A percentile compares a stretch with the other conserved stretches of the same genome.
phyloP scores from a whole-genome alignment of 1,140 invertebrate species.

The Ditylenchus dipsaci region DNA sequence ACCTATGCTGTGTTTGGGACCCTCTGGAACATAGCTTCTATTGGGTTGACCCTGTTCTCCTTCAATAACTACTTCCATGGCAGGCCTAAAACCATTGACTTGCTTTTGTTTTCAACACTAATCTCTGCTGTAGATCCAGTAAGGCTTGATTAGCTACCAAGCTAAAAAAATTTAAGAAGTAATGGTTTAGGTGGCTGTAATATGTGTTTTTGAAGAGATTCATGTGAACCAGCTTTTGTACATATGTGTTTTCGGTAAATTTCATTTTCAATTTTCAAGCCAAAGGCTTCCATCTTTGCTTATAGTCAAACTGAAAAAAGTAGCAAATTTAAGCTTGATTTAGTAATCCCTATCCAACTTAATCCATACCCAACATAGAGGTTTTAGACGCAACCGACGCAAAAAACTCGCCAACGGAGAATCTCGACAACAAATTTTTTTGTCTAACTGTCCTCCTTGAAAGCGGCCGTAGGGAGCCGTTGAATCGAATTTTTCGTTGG shows the following conservation, averaged over 20 bases:
- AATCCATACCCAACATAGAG: no score
- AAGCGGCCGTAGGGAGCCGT: no score
- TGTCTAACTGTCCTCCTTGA: no score
- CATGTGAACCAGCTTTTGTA: conserved; percentile 76
- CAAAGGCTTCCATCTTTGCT: neutral
- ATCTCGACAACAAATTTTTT: no score
- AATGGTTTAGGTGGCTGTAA: conserved; percentile 14
- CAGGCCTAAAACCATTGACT: conserved; percentile 25
- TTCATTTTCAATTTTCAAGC: no score
- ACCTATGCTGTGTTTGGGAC: conserved; percentile 81
- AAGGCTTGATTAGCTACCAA: no score
- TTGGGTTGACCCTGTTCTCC: conserved; percentile 21
- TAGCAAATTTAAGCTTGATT: no score
- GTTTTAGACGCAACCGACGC: no score
- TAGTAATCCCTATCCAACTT: no score
- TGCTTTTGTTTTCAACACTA: conserved; percentile 86
- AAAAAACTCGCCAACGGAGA: no score
- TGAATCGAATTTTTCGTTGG: no score
- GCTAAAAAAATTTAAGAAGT: conserved; percentile 2
- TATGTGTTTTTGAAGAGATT: conserved; percentile 35
- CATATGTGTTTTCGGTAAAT: conserved; percentile 84
- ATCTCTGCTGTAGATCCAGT: conserved; percentile 97
- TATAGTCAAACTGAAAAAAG: neutral
- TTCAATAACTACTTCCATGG: conserved; percentile 26
- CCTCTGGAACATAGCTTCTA: conserved; percentile 38